A percentile compares a stretch with the other conserved stretches of the same genome.
These are phyloP conservation scores for Apogon hyalosoma DNA, from an alignment of 2,797 vertebrate species.

Conservation along the genomic window DNA sequence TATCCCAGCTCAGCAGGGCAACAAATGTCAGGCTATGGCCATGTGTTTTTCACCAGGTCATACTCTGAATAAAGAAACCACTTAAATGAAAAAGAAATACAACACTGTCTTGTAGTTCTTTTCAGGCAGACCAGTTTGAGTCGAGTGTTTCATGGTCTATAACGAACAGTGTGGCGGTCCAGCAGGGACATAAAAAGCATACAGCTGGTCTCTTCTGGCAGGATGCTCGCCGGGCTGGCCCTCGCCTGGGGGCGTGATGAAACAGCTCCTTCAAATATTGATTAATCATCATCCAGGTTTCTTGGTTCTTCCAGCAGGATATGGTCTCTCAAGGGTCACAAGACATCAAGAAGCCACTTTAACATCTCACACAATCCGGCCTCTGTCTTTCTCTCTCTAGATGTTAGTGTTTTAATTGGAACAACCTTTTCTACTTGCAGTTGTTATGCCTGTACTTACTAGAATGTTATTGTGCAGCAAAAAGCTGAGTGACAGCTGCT, in stretches of 20 bases:
- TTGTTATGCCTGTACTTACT: background rate
- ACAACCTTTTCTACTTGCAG: slow-evolving; percentile 31
- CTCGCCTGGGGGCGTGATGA: slow-evolving; percentile 7
- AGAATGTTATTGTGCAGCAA: slow-evolving; percentile 4
- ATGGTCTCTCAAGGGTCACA: slow-evolving; percentile 29
- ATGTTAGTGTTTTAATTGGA: slow-evolving; percentile 28
- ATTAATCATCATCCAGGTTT: slow-evolving; percentile 41
- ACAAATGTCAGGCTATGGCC: slow-evolving; percentile 19
- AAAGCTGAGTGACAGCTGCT: background rate
- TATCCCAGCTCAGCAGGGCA: slow-evolving; percentile 20
- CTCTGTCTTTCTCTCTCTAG: background rate
- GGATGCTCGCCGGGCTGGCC: slow-evolving; percentile 3
- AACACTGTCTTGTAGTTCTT: no score
- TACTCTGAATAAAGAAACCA: slow-evolving; percentile 22
- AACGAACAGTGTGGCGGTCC: slow-evolving; percentile 13
- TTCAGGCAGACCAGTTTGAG: background rate
- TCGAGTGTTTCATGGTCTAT: slow-evolving; percentile 2
- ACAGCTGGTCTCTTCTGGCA: slow-evolving; percentile 18
- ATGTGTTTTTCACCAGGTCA: slow-evolving; percentile 38
- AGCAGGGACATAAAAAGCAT: slow-evolving; percentile 12
- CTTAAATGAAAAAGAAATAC: slow-evolving; percentile 12
- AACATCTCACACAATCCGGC: slow-evolving; percentile 26
- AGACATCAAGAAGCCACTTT: slow-evolving; percentile 28
- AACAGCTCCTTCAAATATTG: slow-evolving; percentile 48
- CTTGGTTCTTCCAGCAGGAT: slow-evolving; percentile 14